Conservation (phyloP, 2,113 vertebrate genomes). For the Oriolus oriolus region DNA sequence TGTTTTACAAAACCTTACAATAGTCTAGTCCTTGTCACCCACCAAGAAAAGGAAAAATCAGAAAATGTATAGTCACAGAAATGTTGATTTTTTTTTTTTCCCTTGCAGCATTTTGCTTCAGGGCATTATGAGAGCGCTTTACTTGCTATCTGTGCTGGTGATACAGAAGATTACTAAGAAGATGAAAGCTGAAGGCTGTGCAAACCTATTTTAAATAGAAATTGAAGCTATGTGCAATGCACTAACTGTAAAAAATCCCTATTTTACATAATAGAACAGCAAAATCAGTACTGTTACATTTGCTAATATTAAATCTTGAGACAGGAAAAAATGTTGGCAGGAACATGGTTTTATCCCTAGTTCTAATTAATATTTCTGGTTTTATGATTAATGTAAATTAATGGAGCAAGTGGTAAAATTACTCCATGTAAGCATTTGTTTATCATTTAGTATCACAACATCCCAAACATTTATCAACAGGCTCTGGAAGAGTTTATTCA, state of each 20-base stretch:
- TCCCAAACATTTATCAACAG: neutral
- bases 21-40: neutral
- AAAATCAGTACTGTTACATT: neutral
- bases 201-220: neutral
- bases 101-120: slow-evolving; percentile 75
- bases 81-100: neutral
- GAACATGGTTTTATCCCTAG: neutral
- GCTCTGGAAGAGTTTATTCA: neutral
- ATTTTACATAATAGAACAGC: neutral
- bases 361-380: neutral
- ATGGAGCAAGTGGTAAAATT: neutral
- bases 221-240: neutral
- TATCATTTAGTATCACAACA: neutral
- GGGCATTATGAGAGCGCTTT: slow-evolving; percentile 77
- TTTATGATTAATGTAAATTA: neutral
- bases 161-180: slow-evolving; percentile 68
- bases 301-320: neutral
- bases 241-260: neutral
- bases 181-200: neutral
- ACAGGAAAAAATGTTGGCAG: neutral
- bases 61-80: neutral
- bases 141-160: slow-evolving; percentile 75
- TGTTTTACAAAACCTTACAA: neutral
- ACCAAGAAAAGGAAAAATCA: neutral
- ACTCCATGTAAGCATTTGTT: neutral